Conservation (phyloP, 2,113 vertebrate species). For the Callionymus lyra region DNA sequence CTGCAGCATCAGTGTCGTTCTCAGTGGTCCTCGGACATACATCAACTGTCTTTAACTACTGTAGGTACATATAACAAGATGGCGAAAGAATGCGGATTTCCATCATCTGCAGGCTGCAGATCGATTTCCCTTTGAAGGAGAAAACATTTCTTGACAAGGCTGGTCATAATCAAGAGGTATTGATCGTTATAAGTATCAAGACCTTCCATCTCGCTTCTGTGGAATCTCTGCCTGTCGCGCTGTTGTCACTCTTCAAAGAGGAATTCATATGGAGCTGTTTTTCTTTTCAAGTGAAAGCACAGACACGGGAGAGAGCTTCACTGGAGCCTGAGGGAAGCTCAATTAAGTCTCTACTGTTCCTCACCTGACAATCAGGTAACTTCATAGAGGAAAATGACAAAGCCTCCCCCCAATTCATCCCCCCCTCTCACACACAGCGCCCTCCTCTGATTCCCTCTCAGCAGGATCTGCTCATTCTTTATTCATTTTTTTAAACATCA, state of each 20-base stretch:
- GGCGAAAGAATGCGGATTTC: no score
- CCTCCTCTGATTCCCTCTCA: constrained; percentile 48
- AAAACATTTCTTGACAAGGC: no score
- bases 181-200: neutral
- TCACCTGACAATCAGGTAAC: constrained; percentile 38
- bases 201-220: constrained; percentile 26
- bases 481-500: constrained; percentile 63
- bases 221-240: constrained; percentile 33
- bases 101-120: no score
- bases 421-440: constrained; percentile 6
- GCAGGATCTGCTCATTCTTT: constrained; percentile 59
- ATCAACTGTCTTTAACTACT: no score
- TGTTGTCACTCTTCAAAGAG: constrained; percentile 47
- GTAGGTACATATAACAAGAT: no score
- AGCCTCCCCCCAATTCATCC: constrained; percentile 19
- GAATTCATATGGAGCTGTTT: constrained; percentile 38
- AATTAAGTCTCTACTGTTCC: constrained; percentile 38
- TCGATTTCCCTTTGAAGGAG: no score
- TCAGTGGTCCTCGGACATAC: no score
- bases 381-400: constrained; percentile 33
- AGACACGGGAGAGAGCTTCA: constrained; percentile 43
- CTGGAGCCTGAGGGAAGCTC: constrained; percentile 35
- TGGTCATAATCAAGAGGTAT: no score
- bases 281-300: constrained; percentile 34
- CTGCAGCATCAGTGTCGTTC: no score